These are phyloP conservation scores for Pseudorectes ferrugineus DNA, from an alignment of 2,113 vertebrate species.

Conservation along the genomic window DNA sequence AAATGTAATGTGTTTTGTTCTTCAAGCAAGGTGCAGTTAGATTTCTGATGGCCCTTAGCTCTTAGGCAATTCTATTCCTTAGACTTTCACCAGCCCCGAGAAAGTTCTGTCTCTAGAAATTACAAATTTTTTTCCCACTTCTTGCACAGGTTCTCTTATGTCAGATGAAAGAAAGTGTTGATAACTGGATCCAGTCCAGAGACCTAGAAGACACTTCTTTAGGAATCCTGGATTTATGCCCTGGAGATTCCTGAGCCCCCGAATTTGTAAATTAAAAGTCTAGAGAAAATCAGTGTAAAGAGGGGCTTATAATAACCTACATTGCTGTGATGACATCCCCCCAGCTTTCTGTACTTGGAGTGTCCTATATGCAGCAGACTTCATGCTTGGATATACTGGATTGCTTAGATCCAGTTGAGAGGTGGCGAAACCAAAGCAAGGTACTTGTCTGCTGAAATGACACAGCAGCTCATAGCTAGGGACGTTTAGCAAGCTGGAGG, in stretches of 20 bases:
- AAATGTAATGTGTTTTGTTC: neutral
- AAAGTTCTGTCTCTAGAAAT: neutral
- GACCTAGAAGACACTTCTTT: neutral
- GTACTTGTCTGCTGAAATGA: neutral
- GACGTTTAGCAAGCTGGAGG: neutral
- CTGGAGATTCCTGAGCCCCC: neutral
- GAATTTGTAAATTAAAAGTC: neutral
- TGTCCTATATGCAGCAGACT: neutral
- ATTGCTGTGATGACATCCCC: neutral
- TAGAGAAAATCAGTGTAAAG: neutral
- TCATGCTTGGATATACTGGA: neutral
- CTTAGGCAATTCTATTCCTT: neutral
- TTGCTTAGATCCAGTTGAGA: neutral
- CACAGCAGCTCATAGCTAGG: neutral
- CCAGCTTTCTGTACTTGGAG: neutral
- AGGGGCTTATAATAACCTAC: neutral
- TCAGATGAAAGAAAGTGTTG: neutral
- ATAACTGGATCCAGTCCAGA: neutral
- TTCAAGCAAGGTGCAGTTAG: neutral
- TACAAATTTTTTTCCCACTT: neutral
- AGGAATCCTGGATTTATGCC: neutral
- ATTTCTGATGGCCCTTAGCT: neutral
- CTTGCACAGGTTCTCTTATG: neutral
- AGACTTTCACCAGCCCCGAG: neutral
- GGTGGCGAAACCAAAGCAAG: neutral